Conservation (phyloP, 2,797 vertebrate species). For the Iguana delicatissima region DNA sequence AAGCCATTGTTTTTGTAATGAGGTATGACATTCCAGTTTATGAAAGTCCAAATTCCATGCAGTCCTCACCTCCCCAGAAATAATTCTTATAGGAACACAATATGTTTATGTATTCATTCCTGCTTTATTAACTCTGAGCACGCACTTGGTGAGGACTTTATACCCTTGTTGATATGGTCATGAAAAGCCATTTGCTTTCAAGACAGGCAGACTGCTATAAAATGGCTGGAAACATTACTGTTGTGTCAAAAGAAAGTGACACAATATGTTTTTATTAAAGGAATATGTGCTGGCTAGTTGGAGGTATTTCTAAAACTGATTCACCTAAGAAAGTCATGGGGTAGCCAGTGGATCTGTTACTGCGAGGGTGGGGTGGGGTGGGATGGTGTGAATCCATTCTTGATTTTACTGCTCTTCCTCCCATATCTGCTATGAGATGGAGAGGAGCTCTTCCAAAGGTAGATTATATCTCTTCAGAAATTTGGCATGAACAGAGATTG, state of each 20-base stretch:
- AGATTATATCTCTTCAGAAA: too few relatives aligned
- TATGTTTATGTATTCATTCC: not conserved
- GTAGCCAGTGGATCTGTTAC: too few relatives aligned
- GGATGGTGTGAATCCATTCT: too few relatives aligned
- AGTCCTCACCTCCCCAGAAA: too few relatives aligned
- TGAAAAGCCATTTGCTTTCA: not conserved
- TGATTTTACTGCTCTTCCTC: too few relatives aligned
- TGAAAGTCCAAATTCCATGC: not conserved
- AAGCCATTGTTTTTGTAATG: slow-evolving; percentile 21
- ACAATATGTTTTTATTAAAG: not conserved
- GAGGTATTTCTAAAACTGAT: not conserved
- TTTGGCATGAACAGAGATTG: too few relatives aligned
- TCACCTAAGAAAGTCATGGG: not conserved
- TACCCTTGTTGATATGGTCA: not conserved
- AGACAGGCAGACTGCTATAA: not conserved
- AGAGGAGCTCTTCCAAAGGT: too few relatives aligned
- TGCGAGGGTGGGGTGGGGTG: too few relatives aligned
- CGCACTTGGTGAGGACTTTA: not conserved
- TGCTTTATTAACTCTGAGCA: not conserved
- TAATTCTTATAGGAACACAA: not conserved
- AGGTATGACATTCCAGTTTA: not conserved
- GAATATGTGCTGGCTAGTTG: not conserved
- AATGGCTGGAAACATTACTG: not conserved
- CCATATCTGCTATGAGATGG: too few relatives aligned
- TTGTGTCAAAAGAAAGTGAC: not conserved